Percentiles rank a stretch among this genome's conserved stretches.
These are phyloP conservation scores for Choristoneura rosaceana DNA, from an alignment of 2,888 invertebrate genomes.

Conservation along the genomic window DNA sequence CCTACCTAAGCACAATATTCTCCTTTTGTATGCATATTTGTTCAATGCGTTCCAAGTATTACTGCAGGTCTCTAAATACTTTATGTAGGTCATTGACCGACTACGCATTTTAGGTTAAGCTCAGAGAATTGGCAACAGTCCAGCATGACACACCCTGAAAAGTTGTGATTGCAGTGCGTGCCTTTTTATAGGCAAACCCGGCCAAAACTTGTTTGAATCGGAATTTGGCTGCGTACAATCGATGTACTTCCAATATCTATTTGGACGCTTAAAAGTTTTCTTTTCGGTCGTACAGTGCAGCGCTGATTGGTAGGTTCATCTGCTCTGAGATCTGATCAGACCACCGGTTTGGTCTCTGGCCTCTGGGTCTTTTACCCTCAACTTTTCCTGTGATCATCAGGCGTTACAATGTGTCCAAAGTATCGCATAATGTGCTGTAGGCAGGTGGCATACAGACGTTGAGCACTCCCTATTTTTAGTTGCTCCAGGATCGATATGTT, in stretches of 20 bases:
- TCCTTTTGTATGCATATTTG: too few relatives aligned
- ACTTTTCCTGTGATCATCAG: too few relatives aligned
- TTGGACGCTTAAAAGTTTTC: not conserved
- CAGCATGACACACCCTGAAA: constrained; percentile 13
- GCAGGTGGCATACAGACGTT: too few relatives aligned
- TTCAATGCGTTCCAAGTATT: not conserved
- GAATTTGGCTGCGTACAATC: constrained; percentile 8
- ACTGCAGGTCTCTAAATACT: constrained; percentile 6
- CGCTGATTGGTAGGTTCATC: too few relatives aligned
- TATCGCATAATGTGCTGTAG: too few relatives aligned
- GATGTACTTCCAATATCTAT: not conserved
- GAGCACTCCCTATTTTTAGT: too few relatives aligned
- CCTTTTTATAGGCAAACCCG: constrained; percentile 16
- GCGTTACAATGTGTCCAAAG: too few relatives aligned
- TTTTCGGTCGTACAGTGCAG: too few relatives aligned
- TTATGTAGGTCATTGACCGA: constrained; percentile 33
- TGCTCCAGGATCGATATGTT: too few relatives aligned
- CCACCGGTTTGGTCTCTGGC: too few relatives aligned
- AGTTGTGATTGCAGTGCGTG: constrained; percentile 33
- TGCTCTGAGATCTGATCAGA: too few relatives aligned
- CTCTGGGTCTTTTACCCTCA: too few relatives aligned
- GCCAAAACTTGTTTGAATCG: constrained; percentile 28
- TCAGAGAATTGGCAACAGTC: constrained; percentile 20
- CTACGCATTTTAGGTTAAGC: constrained; percentile 24
- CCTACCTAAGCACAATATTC: not conserved